Base-by-base conservation (phyloP, 2,797 vertebrate genomes). In the Galagoides demidoff region DNA sequence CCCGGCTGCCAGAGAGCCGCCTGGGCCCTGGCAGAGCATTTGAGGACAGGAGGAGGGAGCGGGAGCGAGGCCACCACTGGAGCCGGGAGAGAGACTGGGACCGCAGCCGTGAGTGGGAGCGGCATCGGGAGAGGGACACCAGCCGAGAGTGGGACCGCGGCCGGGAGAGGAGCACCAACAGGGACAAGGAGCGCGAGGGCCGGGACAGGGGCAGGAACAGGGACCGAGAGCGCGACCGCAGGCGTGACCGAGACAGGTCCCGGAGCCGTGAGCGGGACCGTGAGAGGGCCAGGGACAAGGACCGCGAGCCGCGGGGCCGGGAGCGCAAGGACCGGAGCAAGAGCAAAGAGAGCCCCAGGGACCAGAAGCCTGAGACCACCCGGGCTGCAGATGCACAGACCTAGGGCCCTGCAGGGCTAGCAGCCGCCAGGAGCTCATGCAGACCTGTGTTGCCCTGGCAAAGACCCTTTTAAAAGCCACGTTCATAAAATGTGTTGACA, bases 41-140 rank as follows among this genome's bases (percentile, higher is more conserved):
- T 0, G 99, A 99, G 61, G 99, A 99, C 57, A 98, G 99, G 43
- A 98, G 99, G 91, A 99, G 99, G 88, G 99, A 99, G 79, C 98
- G 99, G 76, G 99, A 99, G 27, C 98, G 99, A 0, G 94, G 98
- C 89, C 98, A 99, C 91, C 97, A 98, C 5, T 99, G 99, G 99
- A 99, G 98, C 55, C 98, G 98, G 97, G 98, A 98, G 61, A 97
- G 98, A 92, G 99, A 99, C 82, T 98, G 98, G 97, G 98, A 98
- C 5, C 97, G 98, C 92, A 97, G 98, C 74, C 97, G 98, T 11
- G 98, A 99, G 1, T 98, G 98, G 97, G 99, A 99, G 45, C 98
- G 98, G 96, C 98, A 97, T 7, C 97, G 98, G 97, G 98, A 98
- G 52, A 97, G 98, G 92, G 99, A 99, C 79, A 98, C 13, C 98